Evolutionary conservation across 2,797 vertebrate species (phyloP), one percentile per base, ranked within the genome.

Genomic region (Kryptopterus vitreolus): DNA sequence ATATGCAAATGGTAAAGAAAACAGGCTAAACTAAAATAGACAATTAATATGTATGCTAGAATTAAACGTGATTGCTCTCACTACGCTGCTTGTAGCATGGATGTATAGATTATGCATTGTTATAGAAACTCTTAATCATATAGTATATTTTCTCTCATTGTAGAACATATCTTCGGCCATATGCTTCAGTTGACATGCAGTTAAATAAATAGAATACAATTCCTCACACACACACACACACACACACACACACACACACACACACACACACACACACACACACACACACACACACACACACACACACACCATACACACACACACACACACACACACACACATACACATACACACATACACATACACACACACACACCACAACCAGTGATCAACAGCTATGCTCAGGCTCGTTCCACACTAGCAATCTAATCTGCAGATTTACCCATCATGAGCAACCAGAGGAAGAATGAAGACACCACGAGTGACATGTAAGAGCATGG

Each of bases 401-500:
- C 71, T 76, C n/a, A 35, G 15, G 26, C 16, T 35, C 38, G 38
- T 38, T 50, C 9, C 35, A 22, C 52, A 69, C 63, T 7, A 29
- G 43, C n/a, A 18, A 26, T 58, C 18, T 76, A 82, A 88, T 82
- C 90, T 52, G 85, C 76, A 80, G 88, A 65, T 15, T 85, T 81
- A 35, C 76, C 13, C 15, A 88, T 65, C 62, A 73, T 81, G 3
- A 91, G 35, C 63, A 96, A 78, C 73, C 91, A 79, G 1, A 94
- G 61, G 4, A 91, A 52, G 3, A 81, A 50, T 4, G 85, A 85
- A 0, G 63, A 76, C 0, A 38, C 74, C 53, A 93, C 1, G n/a
- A 90, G 46, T 43, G 87, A 77, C 26, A 87, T 0, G 65, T 88
- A 66, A 53, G 0, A 20, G 79, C 76, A 76, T 59, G 43, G 79